Evolutionary conservation across 2,797 vertebrate species (phyloP), one percentile per base, ranked within the genome.

Genomic region (Platyrinchus mystaceus): DNA sequence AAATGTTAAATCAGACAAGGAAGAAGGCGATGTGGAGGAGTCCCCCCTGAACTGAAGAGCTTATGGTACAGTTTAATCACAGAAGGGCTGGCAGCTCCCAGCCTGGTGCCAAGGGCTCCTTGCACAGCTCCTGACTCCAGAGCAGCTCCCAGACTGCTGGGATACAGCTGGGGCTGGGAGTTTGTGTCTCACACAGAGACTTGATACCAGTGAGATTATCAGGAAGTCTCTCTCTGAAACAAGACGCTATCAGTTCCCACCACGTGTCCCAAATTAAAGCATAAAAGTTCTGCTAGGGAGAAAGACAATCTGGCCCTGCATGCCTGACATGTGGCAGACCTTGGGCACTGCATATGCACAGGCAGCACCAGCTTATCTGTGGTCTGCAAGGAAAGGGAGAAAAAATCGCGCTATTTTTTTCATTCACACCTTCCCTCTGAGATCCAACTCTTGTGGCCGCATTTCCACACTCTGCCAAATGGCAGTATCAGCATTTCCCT

Each of bases 231-330:
- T 52, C 78, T 64, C 55, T 8, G 84, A 82, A 90, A 62, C 58
- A 69, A 86, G 88, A 90, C 36, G 77, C 66, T 92, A 68, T 89
- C n/a, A 0, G 84, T 37, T 87, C 74, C 77, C 59, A 78, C 46
- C 49, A 50, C 2, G 1, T 53, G 85, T 77, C 82, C 89, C 64
- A 87, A 87, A 94, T 93, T 87, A 92, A 87, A 90, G 79, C 36
- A 53, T 30, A 28, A 84, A 81, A 26, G 73, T 86, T 69, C 77
- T 76, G 59, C 53, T 75, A 30, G 74, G 37, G 74, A 78, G 88
- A 66, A 58, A 93, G 79, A 46, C 92, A 96, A 90, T 58, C 86
- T 90, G 93, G 92, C 53, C 36, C 80, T 49, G 66, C 52, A 17
- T 0, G 21, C 79, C 80, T 67, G 85, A 66, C 82, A 74, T 0